Evolutionary conservation across 2,797 vertebrate genomes (phyloP).

Genomic region (Lophotriccus pileatus): DNA sequence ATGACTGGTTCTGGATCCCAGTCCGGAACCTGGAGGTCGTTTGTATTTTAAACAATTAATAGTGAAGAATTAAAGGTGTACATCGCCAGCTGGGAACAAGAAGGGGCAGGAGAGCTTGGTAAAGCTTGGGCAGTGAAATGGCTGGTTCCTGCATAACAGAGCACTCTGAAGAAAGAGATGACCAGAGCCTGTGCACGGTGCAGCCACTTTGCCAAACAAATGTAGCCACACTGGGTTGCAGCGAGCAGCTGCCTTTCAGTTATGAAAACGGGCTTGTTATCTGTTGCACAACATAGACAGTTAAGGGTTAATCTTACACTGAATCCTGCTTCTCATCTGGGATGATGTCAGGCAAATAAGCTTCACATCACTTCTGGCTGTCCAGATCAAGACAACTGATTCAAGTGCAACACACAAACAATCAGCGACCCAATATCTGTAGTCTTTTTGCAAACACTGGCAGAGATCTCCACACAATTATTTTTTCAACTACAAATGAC

Average conservation of each 20-base stretch:
- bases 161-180: background rate
- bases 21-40: background rate
- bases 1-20: background rate
- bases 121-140: background rate
- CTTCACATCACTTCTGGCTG: background rate
- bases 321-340: background rate
- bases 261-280: background rate
- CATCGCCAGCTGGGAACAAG: background rate
- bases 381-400: background rate
- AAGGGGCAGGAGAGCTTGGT: background rate
- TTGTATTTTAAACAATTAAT: background rate
- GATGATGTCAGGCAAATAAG: background rate
- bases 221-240: background rate
- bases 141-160: background rate
- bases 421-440: background rate
- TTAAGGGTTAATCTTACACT: background rate
- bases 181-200: background rate
- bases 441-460: background rate
- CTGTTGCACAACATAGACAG: fast-evolving
- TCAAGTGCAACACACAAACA: background rate
- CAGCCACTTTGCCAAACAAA: background rate
- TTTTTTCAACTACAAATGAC: background rate
- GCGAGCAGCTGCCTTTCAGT: background rate
- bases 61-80: background rate
- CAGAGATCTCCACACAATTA: background rate